Base-by-base conservation (phyloP, 2,113 vertebrate genomes). In the Diadophis punctatus region DNA sequence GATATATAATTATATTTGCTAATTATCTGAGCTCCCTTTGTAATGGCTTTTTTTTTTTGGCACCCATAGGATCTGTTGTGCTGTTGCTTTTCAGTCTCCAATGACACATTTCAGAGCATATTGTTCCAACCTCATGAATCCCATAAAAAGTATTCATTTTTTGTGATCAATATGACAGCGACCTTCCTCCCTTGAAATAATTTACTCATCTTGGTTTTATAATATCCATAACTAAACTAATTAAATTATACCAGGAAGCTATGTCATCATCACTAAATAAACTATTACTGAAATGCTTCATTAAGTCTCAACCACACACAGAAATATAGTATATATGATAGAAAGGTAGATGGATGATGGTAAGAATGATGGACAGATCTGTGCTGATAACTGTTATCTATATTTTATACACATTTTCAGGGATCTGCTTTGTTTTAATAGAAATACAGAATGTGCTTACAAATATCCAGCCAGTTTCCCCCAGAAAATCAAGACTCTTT, bases 1-100 rank as follows among this genome's bases (percentile, higher is more conserved):
- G 8, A 93, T 96, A 95, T 95, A 94, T 95, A 97, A 97, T 97
- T 97, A 95, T 94, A 94, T 95, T 97, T 94, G 96, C 12, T 96
- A 97, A 97, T 97, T 97, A 96, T 87, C 95, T 3, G 0, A 95
- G 0, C 25, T 96, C 43, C 27, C 8, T 90, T 58, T 94, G 12
- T 51, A 93, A 95, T 88, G 96, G 94, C 93, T 92, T 89, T 91
- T 91, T 80, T 93, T 39, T 80, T 80, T 80, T 22, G 68, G 96
- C 94, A 94, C 95, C 94, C 96, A 93, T 63, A 91, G 96, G 95
- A 96, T 93, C 95, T 97, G 93, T 95, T 97, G 93, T 94, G 95
- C 60, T 91, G 43, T 56, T 94, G 90, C 92, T 94, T 3, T 46
- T 95, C 93, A 63, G 48, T 92, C 95, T 96, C 3, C 5, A 30